These are phyloP conservation scores for Girardinichthys multiradiatus DNA, from an alignment of 2,113 vertebrate genomes.

Conservation along the genomic window DNA sequence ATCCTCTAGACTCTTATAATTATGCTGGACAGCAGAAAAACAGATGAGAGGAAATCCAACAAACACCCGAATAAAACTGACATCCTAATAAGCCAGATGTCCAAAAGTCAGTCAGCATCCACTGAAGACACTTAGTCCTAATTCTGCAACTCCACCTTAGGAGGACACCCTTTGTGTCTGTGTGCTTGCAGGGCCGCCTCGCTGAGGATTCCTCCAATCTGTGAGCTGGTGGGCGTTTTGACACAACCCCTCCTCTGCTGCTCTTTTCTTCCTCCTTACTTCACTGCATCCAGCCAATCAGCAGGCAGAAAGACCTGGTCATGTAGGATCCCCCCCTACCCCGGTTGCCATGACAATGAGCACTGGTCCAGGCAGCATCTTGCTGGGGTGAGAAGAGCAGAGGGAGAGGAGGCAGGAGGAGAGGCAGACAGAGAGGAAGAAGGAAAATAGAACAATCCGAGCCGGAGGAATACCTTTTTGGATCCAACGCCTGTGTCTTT, in stretches of 20 bases:
- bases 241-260: conserved; percentile 49
- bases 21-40: conserved; percentile 15
- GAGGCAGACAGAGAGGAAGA: conserved; percentile 39
- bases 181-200: conserved; percentile 43
- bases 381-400: conserved; percentile 64
- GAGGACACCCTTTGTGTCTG: conserved; percentile 66
- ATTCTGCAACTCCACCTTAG: conserved; percentile 51
- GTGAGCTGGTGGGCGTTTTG: conserved; percentile 57
- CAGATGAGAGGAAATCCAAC: conserved; percentile 1
- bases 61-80: conserved; percentile 14
- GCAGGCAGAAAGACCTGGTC: conserved; percentile 39
- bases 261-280: conserved; percentile 36
- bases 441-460: conserved; percentile 43
- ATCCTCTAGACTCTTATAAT: conserved; percentile 30
- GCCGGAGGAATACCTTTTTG: conserved; percentile 34
- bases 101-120: conserved; percentile 15
- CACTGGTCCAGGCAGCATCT: conserved; percentile 83
- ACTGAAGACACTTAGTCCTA: not conserved
- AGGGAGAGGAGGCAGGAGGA: conserved; percentile 29
- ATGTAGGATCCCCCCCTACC: conserved; percentile 53
- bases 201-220: conserved; percentile 65
- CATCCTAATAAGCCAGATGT: not conserved
- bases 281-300: conserved; percentile 53
- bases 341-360: conserved; percentile 78
- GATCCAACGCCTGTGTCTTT: conserved; percentile 39